phyloP scores from a whole-genome alignment of 2,797 vertebrate species.

The Coracias cyanogaster region DNA sequence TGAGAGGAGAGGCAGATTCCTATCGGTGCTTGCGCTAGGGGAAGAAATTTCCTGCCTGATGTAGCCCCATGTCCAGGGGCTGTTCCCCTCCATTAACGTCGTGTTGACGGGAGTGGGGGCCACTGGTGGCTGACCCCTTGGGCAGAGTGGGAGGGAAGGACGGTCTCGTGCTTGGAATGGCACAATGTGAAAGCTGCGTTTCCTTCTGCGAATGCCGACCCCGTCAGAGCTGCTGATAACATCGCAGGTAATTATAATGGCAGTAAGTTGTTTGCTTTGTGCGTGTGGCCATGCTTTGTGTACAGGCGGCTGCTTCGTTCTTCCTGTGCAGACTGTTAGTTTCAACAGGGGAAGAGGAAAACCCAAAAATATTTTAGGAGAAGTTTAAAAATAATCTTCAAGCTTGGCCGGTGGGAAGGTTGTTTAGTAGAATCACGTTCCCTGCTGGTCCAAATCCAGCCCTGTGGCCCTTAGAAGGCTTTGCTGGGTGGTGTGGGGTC shows the following conservation, averaged over 20 bases:
- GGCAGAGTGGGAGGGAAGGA: neutral
- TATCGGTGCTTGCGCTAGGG: neutral
- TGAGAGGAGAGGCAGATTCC: neutral
- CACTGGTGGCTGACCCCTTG: neutral
- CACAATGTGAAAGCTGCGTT: neutral
- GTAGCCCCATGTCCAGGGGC: neutral
- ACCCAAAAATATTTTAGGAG: conserved; percentile 58
- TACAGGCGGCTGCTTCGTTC: neutral
- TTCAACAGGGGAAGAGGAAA: conserved; percentile 67
- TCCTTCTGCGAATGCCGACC: neutral
- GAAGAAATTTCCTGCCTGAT: neutral
- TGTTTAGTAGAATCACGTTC: neutral
- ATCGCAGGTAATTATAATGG: conserved; percentile 45
- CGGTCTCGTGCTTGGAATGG: neutral
- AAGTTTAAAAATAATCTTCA: conserved; percentile 55
- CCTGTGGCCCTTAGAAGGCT: neutral
- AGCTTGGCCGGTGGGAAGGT: conserved; percentile 22
- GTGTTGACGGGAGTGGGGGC: neutral
- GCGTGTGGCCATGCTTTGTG: neutral
- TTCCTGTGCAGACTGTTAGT: conserved; percentile 57
- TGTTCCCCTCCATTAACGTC: neutral
- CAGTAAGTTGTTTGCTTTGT: conserved; percentile 30
- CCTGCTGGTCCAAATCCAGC: neutral
- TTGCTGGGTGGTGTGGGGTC: neutral
- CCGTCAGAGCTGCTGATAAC: neutral